Base-by-base conservation (phyloP, 2,888 invertebrate genomes). In the Eilema depressum region DNA sequence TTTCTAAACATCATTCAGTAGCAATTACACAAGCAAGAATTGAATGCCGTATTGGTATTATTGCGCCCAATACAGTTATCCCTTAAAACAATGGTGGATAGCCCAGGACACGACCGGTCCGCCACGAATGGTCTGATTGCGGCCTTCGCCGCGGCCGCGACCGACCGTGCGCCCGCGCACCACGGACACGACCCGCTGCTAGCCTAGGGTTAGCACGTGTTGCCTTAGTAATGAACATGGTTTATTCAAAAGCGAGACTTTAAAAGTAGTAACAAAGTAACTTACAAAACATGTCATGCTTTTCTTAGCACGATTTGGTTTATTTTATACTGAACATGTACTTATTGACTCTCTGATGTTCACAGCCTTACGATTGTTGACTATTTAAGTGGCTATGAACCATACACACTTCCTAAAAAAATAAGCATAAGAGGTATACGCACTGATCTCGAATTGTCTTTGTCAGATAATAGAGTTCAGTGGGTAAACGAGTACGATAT, bases 51-150 rank as follows among this genome's bases (percentile, higher is more conserved):
- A 14, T 47, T 14, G 66, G 20, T 41, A 11, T 33, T n/a, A 60
- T 66, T 66, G 57, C 12, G 25, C 41, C 64, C 53, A 60, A 57
- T 56, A 77, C 75, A 73, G 73, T 77, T 75, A 77, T 26, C 68
- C 68, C 70, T 25, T 68, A 67, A 70, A 74, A 80, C 75, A 75
- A 75, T 72, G 69, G 65, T 12, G 1, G 63, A 17, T 63, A n/a
- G n/a, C n/a, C n/a, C n/a, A n/a, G n/a, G n/a, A n/a, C 37, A 41
- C 71, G 68, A 74, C 72, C 69, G 68, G 64, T 67, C 59, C n/a
- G n/a, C n/a, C n/a, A n/a, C n/a, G n/a, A n/a, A n/a, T 5, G 59
- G 30, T 23, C 14, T 57, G 57, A 7, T 47, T 17, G 64, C 74
- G 73, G 69, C 73, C 71, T 75, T 69, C 71, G 61, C 65, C 69